These are phyloP conservation scores for Ahaetulla prasina DNA, from an alignment of 2,113 vertebrate genomes.

Conservation along the genomic window DNA sequence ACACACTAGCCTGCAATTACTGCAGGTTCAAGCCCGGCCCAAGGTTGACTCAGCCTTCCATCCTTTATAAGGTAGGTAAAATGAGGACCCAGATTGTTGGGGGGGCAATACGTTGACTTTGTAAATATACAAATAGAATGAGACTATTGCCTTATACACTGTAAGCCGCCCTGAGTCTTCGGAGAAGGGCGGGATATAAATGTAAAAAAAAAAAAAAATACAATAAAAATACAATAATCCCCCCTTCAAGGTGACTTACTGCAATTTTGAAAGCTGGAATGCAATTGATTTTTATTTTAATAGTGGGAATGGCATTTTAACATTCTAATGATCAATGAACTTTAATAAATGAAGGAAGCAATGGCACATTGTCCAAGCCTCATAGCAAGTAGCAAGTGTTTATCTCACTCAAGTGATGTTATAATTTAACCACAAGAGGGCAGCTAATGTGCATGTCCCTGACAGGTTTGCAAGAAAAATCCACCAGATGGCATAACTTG, in stretches of 20 bases:
- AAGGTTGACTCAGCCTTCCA: too few relatives aligned
- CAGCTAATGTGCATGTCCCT: background rate
- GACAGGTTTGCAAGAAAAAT: constrained; percentile 17
- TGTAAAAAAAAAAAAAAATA: too few relatives aligned
- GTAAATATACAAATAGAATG: too few relatives aligned
- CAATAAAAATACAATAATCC: background rate
- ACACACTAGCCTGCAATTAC: too few relatives aligned
- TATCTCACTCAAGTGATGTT: background rate
- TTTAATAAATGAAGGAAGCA: background rate
- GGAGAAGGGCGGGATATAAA: too few relatives aligned
- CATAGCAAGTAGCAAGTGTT: background rate
- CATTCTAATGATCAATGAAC: background rate
- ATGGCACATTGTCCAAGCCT: background rate
- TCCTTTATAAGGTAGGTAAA: too few relatives aligned
- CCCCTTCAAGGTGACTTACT: background rate
- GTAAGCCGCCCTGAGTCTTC: too few relatives aligned
- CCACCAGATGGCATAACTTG: constrained; percentile 56
- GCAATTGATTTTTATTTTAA: background rate
- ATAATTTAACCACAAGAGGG: constrained; percentile 51
- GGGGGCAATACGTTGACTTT: too few relatives aligned
- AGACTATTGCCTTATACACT: too few relatives aligned
- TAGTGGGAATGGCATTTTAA: background rate
- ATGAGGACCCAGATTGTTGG: too few relatives aligned
- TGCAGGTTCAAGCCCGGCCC: too few relatives aligned
- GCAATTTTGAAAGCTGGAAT: background rate